Conservation (phyloP, 1,140 invertebrate genomes). For the Odontomachus brunneus region DNA sequence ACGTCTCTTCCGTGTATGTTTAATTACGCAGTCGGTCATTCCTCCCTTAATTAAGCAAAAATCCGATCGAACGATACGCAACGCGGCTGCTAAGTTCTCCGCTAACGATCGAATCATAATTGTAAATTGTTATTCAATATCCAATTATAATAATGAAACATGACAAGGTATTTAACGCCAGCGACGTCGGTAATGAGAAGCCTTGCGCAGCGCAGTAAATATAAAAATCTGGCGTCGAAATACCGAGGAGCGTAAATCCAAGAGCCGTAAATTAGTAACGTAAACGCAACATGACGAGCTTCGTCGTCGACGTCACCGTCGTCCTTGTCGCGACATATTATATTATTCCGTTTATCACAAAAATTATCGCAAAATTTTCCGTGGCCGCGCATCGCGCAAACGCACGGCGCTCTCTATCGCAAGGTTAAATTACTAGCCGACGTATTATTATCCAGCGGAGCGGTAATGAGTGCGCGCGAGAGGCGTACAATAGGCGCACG, state of each 20-base stretch:
- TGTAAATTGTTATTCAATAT: conserved; percentile 5
- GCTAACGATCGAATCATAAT: background rate
- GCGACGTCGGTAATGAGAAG: no score
- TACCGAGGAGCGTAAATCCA: no score
- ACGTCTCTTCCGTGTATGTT: conserved; percentile 19
- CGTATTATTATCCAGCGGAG: background rate
- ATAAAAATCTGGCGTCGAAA: no score
- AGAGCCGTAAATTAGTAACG: background rate
- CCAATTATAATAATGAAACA: background rate
- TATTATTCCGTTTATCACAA: no score
- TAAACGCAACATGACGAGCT: background rate
- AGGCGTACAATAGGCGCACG: background rate
- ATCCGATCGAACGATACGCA: background rate
- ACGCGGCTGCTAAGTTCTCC: conserved; percentile 2
- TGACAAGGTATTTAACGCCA: no score
- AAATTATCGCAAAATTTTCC: no score
- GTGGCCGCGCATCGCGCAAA: no score
- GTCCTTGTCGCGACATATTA: no score
- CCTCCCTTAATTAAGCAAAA: conserved; percentile 14
- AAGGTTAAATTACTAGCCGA: background rate
- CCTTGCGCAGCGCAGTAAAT: no score
- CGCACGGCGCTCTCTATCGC: no score
- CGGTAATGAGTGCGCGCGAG: background rate
- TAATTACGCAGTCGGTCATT: conserved; percentile 39
- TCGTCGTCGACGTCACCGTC: no score